These are phyloP conservation scores for Erinaceus europaeus DNA, from an alignment of 2,113 vertebrate species.

Conservation along the genomic window DNA sequence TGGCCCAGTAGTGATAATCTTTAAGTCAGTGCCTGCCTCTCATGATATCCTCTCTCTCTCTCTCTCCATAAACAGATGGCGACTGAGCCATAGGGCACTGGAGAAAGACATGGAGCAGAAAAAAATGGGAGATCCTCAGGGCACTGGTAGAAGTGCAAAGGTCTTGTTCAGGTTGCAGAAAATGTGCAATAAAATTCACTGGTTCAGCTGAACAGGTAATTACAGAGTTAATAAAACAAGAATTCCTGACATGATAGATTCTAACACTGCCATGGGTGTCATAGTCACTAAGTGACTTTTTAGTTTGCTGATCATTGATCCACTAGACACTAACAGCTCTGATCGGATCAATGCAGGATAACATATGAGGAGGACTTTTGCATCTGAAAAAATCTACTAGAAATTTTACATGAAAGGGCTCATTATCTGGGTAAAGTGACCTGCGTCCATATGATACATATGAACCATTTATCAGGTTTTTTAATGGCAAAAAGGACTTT, in stretches of 20 bases:
- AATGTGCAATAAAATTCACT: constrained; percentile 81
- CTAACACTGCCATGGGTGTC: constrained; percentile 69
- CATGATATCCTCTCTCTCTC: background rate
- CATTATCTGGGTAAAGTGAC: constrained; percentile 77
- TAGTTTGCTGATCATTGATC: constrained; percentile 80
- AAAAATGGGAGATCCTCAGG: constrained; percentile 70
- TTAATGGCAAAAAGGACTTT: constrained; percentile 54
- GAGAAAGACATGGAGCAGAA: constrained; percentile 47
- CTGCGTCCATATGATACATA: constrained; percentile 79
- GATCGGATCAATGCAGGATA: constrained; percentile 78
- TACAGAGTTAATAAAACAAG: constrained; percentile 81
- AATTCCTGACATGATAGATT: constrained; percentile 78
- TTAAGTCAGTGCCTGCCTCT: background rate
- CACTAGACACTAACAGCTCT: constrained; percentile 72
- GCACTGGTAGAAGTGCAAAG: constrained; percentile 76
- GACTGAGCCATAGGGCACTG: constrained; percentile 18
- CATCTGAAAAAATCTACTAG: constrained; percentile 67
- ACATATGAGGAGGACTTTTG: constrained; percentile 58
- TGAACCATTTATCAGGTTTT: constrained; percentile 60
- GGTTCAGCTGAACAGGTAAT: constrained; percentile 79
- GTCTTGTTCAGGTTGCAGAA: constrained; percentile 78
- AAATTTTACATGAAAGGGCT: constrained; percentile 77
- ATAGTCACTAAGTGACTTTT: constrained; percentile 78
- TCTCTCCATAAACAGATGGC: constrained; percentile 15
- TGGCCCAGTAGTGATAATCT: background rate